Conservation (phyloP, 2,113 vertebrate species). For the Aix galericulata region DNA sequence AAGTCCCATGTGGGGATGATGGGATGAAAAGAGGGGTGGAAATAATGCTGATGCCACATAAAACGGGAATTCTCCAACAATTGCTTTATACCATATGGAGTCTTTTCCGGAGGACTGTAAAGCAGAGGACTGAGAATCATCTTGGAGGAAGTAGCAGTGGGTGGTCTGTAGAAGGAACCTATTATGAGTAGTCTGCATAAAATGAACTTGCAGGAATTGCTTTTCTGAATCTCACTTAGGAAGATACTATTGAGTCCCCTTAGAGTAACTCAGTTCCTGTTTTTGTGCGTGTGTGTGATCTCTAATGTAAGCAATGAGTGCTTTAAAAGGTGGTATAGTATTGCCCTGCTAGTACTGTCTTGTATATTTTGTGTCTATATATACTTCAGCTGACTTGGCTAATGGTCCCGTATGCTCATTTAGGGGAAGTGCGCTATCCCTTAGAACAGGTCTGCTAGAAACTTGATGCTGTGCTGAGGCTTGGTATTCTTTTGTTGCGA, state of each 20-base stretch:
- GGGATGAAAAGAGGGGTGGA: neutral
- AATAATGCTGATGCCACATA: neutral
- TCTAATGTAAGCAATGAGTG: neutral
- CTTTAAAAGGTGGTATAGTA: neutral
- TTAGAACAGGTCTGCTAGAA: neutral
- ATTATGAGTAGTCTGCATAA: neutral
- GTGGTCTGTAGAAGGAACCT: constrained; percentile 47
- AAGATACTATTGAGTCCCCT: neutral
- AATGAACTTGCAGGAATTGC: neutral
- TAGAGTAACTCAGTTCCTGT: neutral
- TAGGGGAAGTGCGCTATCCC: neutral
- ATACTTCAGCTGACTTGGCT: neutral
- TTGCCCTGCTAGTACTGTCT: neutral
- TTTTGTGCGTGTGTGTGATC: neutral
- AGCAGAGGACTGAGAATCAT: constrained; percentile 1
- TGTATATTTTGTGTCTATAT: neutral
- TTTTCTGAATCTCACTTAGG: neutral
- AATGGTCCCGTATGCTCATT: neutral
- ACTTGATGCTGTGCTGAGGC: neutral
- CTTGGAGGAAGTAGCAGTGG: constrained; percentile 45
- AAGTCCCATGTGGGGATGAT: neutral
- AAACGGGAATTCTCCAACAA: neutral
- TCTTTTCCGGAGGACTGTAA: neutral
- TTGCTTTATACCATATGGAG: neutral
- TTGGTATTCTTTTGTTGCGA: neutral